A percentile compares a stretch with the other conserved stretches of the same genome.
Conservation (phyloP, 2,113 vertebrate species). For the Stictonetta naevosa region DNA sequence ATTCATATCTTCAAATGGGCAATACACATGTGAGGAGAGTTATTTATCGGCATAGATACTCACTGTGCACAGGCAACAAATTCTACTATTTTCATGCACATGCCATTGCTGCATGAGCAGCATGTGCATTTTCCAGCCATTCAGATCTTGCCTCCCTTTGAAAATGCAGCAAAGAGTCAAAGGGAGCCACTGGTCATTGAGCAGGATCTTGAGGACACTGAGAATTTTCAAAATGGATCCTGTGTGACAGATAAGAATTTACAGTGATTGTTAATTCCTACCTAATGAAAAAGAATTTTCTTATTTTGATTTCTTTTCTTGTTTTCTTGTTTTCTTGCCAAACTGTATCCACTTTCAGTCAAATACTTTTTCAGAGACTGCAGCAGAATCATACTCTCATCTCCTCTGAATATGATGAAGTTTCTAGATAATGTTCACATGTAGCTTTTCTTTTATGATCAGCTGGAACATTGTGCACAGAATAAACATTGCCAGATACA, state of each 20-base stretch:
- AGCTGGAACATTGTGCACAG: slow-evolving; percentile 41
- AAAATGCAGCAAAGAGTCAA: slow-evolving; percentile 4
- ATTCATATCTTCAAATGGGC: slow-evolving; percentile 6
- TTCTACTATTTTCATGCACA: not conserved
- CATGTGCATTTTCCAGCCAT: not conserved
- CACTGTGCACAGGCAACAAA: not conserved
- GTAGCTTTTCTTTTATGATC: slow-evolving; percentile 56
- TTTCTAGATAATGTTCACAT: slow-evolving; percentile 50
- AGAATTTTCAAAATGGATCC: slow-evolving; percentile 19
- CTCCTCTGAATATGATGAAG: slow-evolving; percentile 26
- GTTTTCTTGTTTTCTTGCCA: slow-evolving; percentile 3
- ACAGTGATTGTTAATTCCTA: slow-evolving; percentile 3
- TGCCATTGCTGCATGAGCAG: not conserved
- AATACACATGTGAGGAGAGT: not conserved
- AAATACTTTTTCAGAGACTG: not conserved
- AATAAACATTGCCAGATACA: slow-evolving; percentile 64
- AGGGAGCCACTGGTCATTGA: not conserved
- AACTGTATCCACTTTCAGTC: not conserved
- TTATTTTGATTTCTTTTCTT: not conserved
- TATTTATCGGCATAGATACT: not conserved
- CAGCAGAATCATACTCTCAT: not conserved
- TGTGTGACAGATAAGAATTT: slow-evolving; percentile 6
- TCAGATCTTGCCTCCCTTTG: not conserved
- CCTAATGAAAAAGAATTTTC: not conserved
- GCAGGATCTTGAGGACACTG: not conserved